Evolutionary conservation across 2,888 invertebrate species (phyloP).

Genomic region (Unio delphinus): DNA sequence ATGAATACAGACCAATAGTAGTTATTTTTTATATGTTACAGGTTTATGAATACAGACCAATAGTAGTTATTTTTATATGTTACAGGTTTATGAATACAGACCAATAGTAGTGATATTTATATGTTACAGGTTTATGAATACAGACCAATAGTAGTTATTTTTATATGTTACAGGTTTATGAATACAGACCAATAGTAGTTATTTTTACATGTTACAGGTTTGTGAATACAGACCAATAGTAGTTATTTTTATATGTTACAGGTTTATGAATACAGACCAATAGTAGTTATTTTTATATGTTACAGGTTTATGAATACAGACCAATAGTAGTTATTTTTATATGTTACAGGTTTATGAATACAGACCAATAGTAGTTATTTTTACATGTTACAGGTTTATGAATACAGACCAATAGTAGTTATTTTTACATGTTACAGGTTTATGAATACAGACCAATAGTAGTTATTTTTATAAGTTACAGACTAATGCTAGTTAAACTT

Average conservation of each 20-base stretch:
- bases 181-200: too few relatives aligned
- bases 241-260: slow-evolving; percentile 8
- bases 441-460: slow-evolving; percentile 82
- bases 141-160: too few relatives aligned
- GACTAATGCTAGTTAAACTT: neutral
- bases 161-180: slow-evolving; percentile 9
- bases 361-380: neutral
- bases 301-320: slow-evolving; percentile 20
- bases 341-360: too few relatives aligned
- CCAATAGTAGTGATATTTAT: neutral
- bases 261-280: slow-evolving; percentile 60
- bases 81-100: neutral
- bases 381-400: slow-evolving; percentile 60
- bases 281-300: neutral
- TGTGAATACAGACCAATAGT: too few relatives aligned
- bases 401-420: slow-evolving; percentile 17
- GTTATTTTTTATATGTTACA: slow-evolving; percentile 30
- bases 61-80: neutral
- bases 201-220: too few relatives aligned
- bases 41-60: slow-evolving; percentile 16
- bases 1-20: slow-evolving; percentile 68
- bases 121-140: too few relatives aligned
- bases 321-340: too few relatives aligned
- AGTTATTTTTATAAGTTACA: slow-evolving; percentile 67
- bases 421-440: slow-evolving; percentile 71